Evolutionary conservation across 2,888 invertebrate genomes (phyloP), one percentile per base, ranked within the genome.

Genomic region (Heteropelma amictum): DNA sequence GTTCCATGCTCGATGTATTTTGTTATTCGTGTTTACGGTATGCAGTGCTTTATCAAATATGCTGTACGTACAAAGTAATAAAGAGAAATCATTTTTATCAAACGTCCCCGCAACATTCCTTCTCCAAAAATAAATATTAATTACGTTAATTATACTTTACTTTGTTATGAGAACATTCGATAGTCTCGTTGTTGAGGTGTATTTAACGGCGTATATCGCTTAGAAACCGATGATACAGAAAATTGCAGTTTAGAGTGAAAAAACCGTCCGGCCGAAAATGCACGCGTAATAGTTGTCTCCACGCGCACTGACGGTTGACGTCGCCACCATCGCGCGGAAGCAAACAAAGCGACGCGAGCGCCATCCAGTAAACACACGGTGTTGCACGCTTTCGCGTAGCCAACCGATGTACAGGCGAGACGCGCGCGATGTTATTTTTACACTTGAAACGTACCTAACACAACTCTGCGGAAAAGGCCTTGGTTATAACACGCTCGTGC

Each of bases 1-100:
- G 72, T 60, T 72, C 60, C 28, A 72, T 60, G 45, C 65, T 65
- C 65, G 53, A 72, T 72, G 58, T 72, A 72, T 72, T 72, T 72
- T 72, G 67, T 72, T 72, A 72, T 61, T 54, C 38, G 40, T 72
- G 61, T 67, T 58, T 60, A 23, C 12, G 42, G 42, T 61, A 53
- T 33, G 28, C 4, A 33, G 35, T 35, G 60, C 65, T 54, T 28
- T 64, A 65, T 28, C 19, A 7, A 40, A 30, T 47, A 28, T 14
- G n/a, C n/a, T 42, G 30, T 30, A 42, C 30, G 19, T 60, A 19
- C 2, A 8, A 45, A 28, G 47, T 47, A n/a, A n/a, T n/a, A n/a
- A n/a, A n/a, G n/a, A n/a, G n/a, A n/a, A n/a, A n/a, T n/a, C n/a
- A n/a, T n/a, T n/a, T n/a, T n/a, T n/a, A n/a, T n/a, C n/a, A n/a